Base-by-base conservation (phyloP, 1,140 invertebrate species). In the Nautilus pompilius region DNA sequence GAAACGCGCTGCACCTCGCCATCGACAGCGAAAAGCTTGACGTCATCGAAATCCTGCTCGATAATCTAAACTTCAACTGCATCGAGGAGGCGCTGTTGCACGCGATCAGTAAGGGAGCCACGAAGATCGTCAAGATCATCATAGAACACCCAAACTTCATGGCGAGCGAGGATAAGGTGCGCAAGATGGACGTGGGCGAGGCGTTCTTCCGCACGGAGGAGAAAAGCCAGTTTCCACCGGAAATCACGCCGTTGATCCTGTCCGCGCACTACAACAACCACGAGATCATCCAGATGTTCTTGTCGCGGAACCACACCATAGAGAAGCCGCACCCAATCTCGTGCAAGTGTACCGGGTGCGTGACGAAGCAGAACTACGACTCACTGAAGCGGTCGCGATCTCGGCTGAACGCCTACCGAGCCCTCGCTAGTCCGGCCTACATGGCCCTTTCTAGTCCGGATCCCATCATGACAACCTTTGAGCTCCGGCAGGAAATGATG, bases 391-490 rank as follows among this genome's bases (percentile, higher is more conserved):
- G 77, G 59, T 80, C 78, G 46, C 51, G 78, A 63, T 83, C 80
- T 28, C 60, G 82, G 26, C 63, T 83, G 33, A 83, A 82, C 65
- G 80, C 82, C 8, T 83, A 83, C 69, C 64, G 77, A 36, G 81
- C 78, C 22, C 65, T 83, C 41, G 78, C 82, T 28, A 82, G 80
- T 60, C 80, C 81, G 6, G 84, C 86, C 0, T 90, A 88, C 69
- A 87, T 90, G 70, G 88, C 87, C 30, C 84, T 89, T 61, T 86
- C 86, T 0, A 85, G 86, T 1, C 76, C 85, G 8, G 89, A 91
- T 79, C 89, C 89, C 0, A 87, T 90, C 53, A 82, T 89, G 58
- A 83, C 84, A 15, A 87, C 88, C 0, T 90, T 91, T 72, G 77
- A 84, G 64, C 80, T 90, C 17, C 82, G 85, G 6, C 70, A 80